Base-by-base conservation (phyloP, 2,888 invertebrate genomes). In the Anthophora plumipes region DNA sequence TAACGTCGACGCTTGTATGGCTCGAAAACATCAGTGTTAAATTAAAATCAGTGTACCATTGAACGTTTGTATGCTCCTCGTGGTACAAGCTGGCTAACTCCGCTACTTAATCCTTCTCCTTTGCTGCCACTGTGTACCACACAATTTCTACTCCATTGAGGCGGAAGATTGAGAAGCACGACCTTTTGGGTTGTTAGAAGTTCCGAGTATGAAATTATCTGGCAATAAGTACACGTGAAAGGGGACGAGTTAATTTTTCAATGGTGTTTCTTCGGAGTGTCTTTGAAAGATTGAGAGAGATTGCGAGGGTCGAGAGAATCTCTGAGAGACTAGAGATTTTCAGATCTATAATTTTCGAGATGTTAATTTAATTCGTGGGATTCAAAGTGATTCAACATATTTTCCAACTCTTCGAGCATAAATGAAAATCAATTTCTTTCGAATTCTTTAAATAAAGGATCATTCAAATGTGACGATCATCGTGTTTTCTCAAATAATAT, bases 1-100 rank as follows among this genome's bases (percentile, higher is more conserved):
- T 61, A 69, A 63, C 59, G 70, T 52, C 4, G 31, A n/a, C 46
- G 25, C 60, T 52, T 50, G 59, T 52, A 60, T 20, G 68, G 48
- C 17, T 78, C 39, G 48, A 64, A 77, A 43, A 68, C 61, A 77
- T 69, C 78, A 22, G 77, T 52, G 77, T 77, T 77, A 77, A 77
- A 77, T 77, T 77, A 77, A 77, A 77, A 77, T 77, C 77, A 77
- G 67, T n/a, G 60, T 39, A 20, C 60, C 77, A 77, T 67, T 77
- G 77, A 77, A 77, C 66, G 22, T 60, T 31, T 17, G 39, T 12
- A 48, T 17, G 64, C 54, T 6, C 31, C 31, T 20, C n/a, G 20
- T 39, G n/a, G 17, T 7, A 52, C 37, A 39, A 39, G 50, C 48
- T n/a, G 25, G 54, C 59, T 37, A 22, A 43, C 41, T 50, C n/a